Evolutionary conservation across 2,888 invertebrate species (phyloP).

Genomic region (Erebia epiphron): DNA sequence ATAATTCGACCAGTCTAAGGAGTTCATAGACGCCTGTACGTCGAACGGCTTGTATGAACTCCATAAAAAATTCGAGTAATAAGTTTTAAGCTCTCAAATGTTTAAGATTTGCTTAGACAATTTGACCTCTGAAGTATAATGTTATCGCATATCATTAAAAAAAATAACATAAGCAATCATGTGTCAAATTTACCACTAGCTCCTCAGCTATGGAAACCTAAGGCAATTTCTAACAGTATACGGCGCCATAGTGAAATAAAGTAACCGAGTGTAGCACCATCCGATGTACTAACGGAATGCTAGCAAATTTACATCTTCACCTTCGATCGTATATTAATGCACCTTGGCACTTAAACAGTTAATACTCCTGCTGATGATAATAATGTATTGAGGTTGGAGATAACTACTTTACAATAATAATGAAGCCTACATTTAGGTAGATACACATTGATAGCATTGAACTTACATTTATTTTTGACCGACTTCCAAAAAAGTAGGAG

Average conservation of each 20-base stretch:
- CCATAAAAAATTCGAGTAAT: too few relatives aligned
- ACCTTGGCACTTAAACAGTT: conserved; percentile 15
- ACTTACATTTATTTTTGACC: neutral
- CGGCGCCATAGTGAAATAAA: conserved; percentile 22
- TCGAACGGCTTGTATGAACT: too few relatives aligned
- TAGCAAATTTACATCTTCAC: conserved; percentile 24
- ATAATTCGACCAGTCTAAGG: too few relatives aligned
- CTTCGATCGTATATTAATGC: conserved; percentile 22
- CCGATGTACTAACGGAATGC: conserved; percentile 22
- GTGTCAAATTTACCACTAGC: too few relatives aligned
- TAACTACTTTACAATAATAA: conserved; percentile 6
- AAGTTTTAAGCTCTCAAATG: too few relatives aligned
- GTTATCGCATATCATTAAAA: too few relatives aligned
- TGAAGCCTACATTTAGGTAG: conserved; percentile 1
- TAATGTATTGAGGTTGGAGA: conserved; percentile 8
- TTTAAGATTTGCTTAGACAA: too few relatives aligned
- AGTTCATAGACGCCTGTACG: too few relatives aligned
- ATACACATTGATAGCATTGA: neutral
- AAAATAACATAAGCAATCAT: too few relatives aligned
- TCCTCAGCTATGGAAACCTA: conserved; percentile 20
- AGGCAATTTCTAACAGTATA: conserved; percentile 31
- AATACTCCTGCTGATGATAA: conserved; percentile 19
- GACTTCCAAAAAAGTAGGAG: too few relatives aligned
- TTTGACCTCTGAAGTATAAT: too few relatives aligned
- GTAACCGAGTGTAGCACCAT: conserved; percentile 19